Evolutionary conservation across 2,888 invertebrate genomes (phyloP).

Genomic region (Dermolepida albohirtum): DNA sequence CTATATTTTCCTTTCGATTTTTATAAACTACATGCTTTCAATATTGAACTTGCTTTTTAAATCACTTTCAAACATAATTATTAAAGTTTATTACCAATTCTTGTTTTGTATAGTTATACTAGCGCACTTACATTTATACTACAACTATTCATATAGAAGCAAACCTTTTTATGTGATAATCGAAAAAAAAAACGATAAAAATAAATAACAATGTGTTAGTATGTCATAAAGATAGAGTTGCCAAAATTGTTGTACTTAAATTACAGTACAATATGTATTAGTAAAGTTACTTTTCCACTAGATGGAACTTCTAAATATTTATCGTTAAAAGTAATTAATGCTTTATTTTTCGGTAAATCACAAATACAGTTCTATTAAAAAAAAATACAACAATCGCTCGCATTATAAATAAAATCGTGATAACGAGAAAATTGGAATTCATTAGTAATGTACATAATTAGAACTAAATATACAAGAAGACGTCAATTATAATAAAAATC

Average conservation of each 20-base stretch:
- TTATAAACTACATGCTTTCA: slow-evolving; percentile 28
- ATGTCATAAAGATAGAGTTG: slow-evolving; percentile 22
- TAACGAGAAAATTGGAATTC: too few relatives aligned
- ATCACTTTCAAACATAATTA: slow-evolving; percentile 42
- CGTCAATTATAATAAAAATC: too few relatives aligned
- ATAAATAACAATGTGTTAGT: slow-evolving; percentile 28
- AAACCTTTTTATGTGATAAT: slow-evolving; percentile 29
- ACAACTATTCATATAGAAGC: slow-evolving; percentile 23
- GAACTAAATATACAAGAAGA: too few relatives aligned
- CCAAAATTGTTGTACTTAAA: slow-evolving; percentile 1
- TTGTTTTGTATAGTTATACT: slow-evolving; percentile 27
- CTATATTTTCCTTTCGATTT: slow-evolving; percentile 13
- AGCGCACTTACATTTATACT: slow-evolving; percentile 30
- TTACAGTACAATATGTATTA: not conserved
- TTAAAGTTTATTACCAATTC: slow-evolving; percentile 38
- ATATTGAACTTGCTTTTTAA: slow-evolving; percentile 32
- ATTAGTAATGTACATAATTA: too few relatives aligned
- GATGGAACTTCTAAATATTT: too few relatives aligned
- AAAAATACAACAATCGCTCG: too few relatives aligned
- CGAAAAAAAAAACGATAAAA: slow-evolving; percentile 17
- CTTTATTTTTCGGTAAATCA: too few relatives aligned
- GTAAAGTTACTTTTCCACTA: too few relatives aligned
- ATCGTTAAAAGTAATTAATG: too few relatives aligned
- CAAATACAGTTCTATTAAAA: too few relatives aligned
- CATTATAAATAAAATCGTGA: too few relatives aligned